Conservation (phyloP, 2,888 invertebrate genomes). For the Callimorpha dominula region DNA sequence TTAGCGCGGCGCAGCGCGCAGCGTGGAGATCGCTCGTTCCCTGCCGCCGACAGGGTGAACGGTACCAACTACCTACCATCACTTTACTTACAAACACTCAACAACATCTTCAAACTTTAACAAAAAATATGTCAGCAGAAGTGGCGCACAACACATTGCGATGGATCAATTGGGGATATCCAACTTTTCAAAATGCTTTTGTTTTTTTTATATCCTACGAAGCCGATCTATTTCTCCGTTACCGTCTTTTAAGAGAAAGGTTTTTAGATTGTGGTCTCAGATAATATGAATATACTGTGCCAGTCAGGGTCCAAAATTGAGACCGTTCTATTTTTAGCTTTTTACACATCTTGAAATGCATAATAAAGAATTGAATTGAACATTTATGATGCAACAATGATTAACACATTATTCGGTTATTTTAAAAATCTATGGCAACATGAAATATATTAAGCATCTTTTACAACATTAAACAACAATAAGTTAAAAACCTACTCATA, state of each 20-base stretch:
- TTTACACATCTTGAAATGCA: too few species aligned
- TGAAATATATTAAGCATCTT: background rate
- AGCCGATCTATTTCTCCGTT: conserved; percentile 37
- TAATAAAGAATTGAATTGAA: too few species aligned
- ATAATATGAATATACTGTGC: background rate
- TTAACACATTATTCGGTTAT: background rate
- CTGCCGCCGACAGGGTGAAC: conserved; percentile 68
- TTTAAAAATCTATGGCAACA: background rate
- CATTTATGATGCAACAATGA: background rate
- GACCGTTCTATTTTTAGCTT: too few species aligned
- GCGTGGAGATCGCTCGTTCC: conserved; percentile 59
- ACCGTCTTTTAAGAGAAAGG: conserved; percentile 18
- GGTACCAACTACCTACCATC: conserved; percentile 64
- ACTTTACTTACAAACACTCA: conserved; percentile 61
- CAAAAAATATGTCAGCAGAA: conserved; percentile 65
- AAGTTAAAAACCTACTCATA: background rate
- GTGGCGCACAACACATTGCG: conserved; percentile 56
- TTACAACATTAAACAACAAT: background rate
- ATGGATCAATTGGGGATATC: conserved; percentile 60
- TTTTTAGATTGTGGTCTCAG: background rate
- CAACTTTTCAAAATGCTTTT: conserved; percentile 50
- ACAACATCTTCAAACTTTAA: conserved; percentile 54
- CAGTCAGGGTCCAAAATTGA: too few species aligned
- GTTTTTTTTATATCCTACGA: conserved; percentile 53
- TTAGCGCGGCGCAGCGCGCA: conserved; percentile 62